These are phyloP conservation scores for Melipona beecheii DNA, from an alignment of 2,888 invertebrate species.

Conservation along the genomic window DNA sequence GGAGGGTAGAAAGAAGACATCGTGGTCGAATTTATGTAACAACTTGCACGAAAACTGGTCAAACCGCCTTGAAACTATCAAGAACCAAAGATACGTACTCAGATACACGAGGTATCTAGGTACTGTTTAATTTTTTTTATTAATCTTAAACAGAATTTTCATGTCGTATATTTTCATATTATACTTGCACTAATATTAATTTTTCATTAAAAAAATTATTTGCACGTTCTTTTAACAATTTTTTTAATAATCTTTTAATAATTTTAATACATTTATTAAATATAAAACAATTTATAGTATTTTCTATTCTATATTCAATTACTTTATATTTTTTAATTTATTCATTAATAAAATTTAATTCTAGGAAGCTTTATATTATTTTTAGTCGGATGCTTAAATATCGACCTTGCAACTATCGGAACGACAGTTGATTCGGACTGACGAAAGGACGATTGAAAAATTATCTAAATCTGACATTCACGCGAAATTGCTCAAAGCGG, in stretches of 20 bases:
- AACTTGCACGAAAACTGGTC: neutral
- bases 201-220: neutral
- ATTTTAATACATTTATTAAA: no score
- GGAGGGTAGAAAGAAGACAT: neutral
- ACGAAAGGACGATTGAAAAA: neutral
- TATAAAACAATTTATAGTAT: no score
- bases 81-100: neutral
- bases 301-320: no score
- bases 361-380: no score
- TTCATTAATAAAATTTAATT: no score
- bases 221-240: no score
- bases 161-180: no score
- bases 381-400: neutral
- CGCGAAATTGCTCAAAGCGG: neutral
- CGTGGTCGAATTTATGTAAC: neutral
- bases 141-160: no score
- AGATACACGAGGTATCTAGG: neutral
- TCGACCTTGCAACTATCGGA: neutral
- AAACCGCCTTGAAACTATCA: neutral
- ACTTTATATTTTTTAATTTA: no score
- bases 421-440: no score
- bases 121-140: neutral
- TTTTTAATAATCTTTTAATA: no score
- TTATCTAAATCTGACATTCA: neutral
- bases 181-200: neutral